phyloP scores from a whole-genome alignment of 1,140 invertebrate species.

The Melipona quadrifasciata region DNA sequence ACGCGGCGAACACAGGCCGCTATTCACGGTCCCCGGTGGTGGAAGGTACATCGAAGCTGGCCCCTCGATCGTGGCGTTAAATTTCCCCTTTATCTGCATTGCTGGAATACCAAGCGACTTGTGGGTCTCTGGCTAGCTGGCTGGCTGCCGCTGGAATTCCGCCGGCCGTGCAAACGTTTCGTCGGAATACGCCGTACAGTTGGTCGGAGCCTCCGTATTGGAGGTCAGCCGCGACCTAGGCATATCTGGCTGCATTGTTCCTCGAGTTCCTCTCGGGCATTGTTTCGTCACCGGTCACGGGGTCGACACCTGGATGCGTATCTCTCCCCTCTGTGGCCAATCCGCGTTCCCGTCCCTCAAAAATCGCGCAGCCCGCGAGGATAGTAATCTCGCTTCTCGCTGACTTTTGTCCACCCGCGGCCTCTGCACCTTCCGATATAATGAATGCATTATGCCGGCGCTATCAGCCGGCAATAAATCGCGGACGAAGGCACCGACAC shows the following conservation, averaged over 20 bases:
- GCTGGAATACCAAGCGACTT: constrained; percentile 57
- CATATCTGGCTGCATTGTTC: constrained; percentile 63
- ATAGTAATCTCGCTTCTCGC: constrained; percentile 39
- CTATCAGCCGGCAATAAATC: constrained; percentile 48
- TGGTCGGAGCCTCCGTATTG: constrained; percentile 23
- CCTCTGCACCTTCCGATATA: constrained; percentile 40
- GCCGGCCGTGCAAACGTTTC: background rate
- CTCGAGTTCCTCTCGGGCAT: constrained; percentile 25
- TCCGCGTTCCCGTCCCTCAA: background rate
- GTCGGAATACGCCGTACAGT: background rate
- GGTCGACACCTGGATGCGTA: constrained; percentile 45
- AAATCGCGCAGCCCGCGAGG: constrained; percentile 31
- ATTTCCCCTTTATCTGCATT: constrained; percentile 71
- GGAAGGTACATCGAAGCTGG: constrained; percentile 8
- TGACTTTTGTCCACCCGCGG: constrained; percentile 33
- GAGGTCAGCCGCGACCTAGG: constrained; percentile 62
- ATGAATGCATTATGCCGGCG: constrained; percentile 43
- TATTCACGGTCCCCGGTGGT: too few species aligned
- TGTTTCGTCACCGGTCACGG: constrained; percentile 35
- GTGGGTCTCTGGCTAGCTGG: constrained; percentile 12
- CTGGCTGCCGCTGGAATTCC: constrained; percentile 43
- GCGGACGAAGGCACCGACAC: constrained; percentile 42
- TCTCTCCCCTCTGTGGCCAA: constrained; percentile 13
- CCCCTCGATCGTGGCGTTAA: constrained; percentile 44
- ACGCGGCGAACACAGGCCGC: too few species aligned